Base-by-base conservation (phyloP, 53 echinoderm and acorn worm species). In the Mesocentrotus franciscanus region DNA sequence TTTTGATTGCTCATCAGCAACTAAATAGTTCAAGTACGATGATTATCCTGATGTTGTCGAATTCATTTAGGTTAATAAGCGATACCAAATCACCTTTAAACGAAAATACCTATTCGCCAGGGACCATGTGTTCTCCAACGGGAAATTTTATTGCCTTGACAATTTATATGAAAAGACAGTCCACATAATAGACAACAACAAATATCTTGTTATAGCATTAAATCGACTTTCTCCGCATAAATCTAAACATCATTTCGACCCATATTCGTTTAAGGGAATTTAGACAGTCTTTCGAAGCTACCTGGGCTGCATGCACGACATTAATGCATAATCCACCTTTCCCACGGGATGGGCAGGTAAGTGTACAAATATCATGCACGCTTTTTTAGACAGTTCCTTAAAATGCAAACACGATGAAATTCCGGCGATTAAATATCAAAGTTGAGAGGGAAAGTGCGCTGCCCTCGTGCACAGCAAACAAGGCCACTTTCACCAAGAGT, bases 361-460 rank as follows among this genome's bases (percentile, higher is more conserved):
- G 90, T 92, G 66, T 64, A 92, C 66, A 92, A 92, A 92, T 92
- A 64, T 92, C 92, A 92, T 92, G 64, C 92, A 64, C 92, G 62
- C 68, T 92, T 92, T 91, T 66, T 66, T 92, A 64, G 92, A 60
- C 60, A 90, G 90, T 90, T 90, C 60, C 60, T 90, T 92, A 92
- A 92, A 92, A 92, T 68, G 92, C 92, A 92, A 92, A 92, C 92
- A 92, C 92, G 92, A 61, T 39, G 60, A 60, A 66, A 64, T 92
- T 92, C 68, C 92, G 68, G 61, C 92, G 92, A 92, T 64, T 61
- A 92, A 92, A 92, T 92, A 92, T 92, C 92, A 92, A 92, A 92
- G 92, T 92, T 92, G 92, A 92, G 92, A 61, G 68, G 92, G 60
- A 92, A 92, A 92, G 92, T 92, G 92, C 92, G 92, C 92, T 92